A percentile compares a stretch with the other conserved stretches of the same genome.
Conservation (phyloP, 2,888 invertebrate genomes). For the Dasysyrphus tricinctus region DNA sequence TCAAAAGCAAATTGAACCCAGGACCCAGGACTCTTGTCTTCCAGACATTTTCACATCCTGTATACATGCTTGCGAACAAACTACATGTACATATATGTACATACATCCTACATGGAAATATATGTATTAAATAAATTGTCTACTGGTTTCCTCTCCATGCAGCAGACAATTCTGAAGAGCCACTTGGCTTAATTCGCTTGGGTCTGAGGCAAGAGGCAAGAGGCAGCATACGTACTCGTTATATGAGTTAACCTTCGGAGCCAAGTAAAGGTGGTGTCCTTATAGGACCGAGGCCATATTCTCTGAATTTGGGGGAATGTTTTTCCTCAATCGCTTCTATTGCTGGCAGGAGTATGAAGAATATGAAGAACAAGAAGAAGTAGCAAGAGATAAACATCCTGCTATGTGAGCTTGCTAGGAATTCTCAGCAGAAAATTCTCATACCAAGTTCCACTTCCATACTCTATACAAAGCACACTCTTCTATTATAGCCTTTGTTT, state of each 20-base stretch:
- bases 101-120: not conserved
- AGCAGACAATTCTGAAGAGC: constrained; percentile 68
- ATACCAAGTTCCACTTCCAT: constrained; percentile 1
- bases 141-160: constrained; percentile 46
- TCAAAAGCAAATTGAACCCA: constrained; percentile 64
- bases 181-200: constrained; percentile 62
- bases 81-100: not conserved
- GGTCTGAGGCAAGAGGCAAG: constrained; percentile 27
- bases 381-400: constrained; percentile 35
- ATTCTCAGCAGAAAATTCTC: constrained; percentile 53
- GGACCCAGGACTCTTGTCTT: constrained; percentile 70
- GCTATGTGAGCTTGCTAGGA: constrained; percentile 36
- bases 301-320: constrained; percentile 62
- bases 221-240: constrained; percentile 25
- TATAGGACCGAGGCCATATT: constrained; percentile 55
- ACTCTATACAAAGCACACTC: not conserved
- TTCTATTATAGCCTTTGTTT: constrained; percentile 32
- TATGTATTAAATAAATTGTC: constrained; percentile 58
- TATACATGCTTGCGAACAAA: constrained; percentile 37
- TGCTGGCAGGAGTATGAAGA: constrained; percentile 13
- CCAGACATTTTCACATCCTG: constrained; percentile 74
- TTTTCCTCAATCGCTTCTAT: constrained; percentile 40
- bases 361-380: constrained; percentile 22
- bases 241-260: constrained; percentile 59
- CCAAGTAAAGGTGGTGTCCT: constrained; percentile 69